phyloP scores from a whole-genome alignment of 2,888 invertebrate genomes.

The Andrena hattorfiana region DNA sequence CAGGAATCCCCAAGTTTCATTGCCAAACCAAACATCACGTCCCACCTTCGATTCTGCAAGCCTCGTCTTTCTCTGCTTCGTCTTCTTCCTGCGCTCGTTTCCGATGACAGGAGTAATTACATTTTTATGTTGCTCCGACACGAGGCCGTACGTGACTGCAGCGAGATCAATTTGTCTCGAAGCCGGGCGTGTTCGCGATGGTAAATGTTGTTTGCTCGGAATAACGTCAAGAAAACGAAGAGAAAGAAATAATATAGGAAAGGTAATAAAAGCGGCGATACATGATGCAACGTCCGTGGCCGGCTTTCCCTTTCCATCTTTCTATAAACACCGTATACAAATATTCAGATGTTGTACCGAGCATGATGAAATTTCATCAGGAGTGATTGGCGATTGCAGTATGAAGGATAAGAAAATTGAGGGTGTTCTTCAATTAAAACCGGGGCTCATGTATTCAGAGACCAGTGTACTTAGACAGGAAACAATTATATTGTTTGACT shows the following conservation, averaged over 20 bases:
- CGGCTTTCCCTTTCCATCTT: background rate
- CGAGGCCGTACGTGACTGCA: conserved; percentile 72
- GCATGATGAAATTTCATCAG: conserved; percentile 18
- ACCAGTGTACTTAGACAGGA: too few species aligned
- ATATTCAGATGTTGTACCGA: conserved; percentile 26
- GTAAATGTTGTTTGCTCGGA: conserved; percentile 72
- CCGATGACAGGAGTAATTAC: conserved; percentile 75
- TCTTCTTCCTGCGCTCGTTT: conserved; percentile 52
- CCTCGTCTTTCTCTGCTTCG: conserved; percentile 27
- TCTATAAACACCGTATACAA: conserved; percentile 25
- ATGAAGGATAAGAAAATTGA: too few species aligned
- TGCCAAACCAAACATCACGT: conserved; percentile 76
- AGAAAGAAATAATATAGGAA: conserved; percentile 47
- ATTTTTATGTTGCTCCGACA: conserved; percentile 76
- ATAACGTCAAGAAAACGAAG: conserved; percentile 63
- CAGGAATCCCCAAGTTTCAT: conserved; percentile 53
- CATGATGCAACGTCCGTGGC: conserved; percentile 40
- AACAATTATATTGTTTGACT: too few species aligned
- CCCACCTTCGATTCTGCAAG: conserved; percentile 58
- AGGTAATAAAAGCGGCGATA: conserved; percentile 64
- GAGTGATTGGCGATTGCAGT: background rate
- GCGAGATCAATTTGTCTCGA: conserved; percentile 73
- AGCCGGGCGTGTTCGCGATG: conserved; percentile 68
- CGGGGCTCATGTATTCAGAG: too few species aligned
- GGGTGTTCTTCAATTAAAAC: too few species aligned